Evolutionary conservation across 1,140 invertebrate genomes (phyloP), one percentile per base, ranked within the genome.

Genomic region (Heliothis subflexa): DNA sequence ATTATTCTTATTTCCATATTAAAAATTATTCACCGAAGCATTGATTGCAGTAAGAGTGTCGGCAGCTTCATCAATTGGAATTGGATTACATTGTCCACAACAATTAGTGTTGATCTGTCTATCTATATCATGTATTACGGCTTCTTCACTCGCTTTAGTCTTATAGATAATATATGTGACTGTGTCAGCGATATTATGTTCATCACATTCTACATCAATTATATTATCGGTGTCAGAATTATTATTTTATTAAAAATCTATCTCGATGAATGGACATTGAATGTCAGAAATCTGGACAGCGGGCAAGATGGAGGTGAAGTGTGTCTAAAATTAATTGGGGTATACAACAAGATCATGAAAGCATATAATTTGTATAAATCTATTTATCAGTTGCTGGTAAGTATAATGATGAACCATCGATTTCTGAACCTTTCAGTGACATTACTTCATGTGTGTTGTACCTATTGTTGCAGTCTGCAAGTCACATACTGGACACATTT

Each of bases 341-440:
- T 25, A 0, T 75, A 75, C 25, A n/a, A 62, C n/a, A n/a, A 75
- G 18, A 75, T 75, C n/a, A 7, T 52, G 49, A 10, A 50, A n/a
- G 57, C 73, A 4, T 75, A 64, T 21, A 50, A 28, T 13, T 12
- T 75, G 45, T 75, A 50, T 25, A 62, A 64, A 21, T 33, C 49
- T n/a, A 47, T 59, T 1, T 75, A 50, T n/a, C 57, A 75, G 28
- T 14, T 61, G 16, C 13, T 75, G 73, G 73, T 75, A 49, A 75
- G 73, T 61, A 1, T 25, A 50, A 11, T 33, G 2, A 14, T 71
- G 54, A 21, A 54, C 28, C 7, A 25, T 52, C 5, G 0, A 52
- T 52, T 7, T n/a, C 50, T 52, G 14, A n/a, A 52, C 0, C 33
- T 40, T 40, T 16, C 50, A 40, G 14, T 57, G 40, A 64, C 16